Evolutionary conservation across 1,140 invertebrate species (phyloP), one percentile per base, ranked within the genome.

Genomic region (Oncopodura yosiiana): DNA sequence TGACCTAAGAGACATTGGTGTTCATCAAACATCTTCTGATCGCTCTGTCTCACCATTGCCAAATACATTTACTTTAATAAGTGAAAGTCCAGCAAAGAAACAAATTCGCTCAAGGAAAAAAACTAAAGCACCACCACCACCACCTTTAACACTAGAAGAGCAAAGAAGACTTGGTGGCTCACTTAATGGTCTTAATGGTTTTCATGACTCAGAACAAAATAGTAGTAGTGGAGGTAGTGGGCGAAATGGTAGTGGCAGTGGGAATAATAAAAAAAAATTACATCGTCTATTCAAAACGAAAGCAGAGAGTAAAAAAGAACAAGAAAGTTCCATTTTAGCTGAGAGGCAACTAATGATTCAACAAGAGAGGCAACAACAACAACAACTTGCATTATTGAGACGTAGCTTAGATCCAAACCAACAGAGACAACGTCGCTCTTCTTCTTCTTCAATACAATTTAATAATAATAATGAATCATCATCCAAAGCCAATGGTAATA

Each of bases 251-350:
- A 74, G 49, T 74, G 70, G 42, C 70, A 61, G 44, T 72, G 72
- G 65, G 73, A 74, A 62, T 65, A 67, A 63, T 70, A 69, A 65
- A 65, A 66, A 36, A 61, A 65, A 65, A 43, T 67, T 37, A 16
- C 34, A 34, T 4, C 51, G 81, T 14, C 70, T 84, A 26, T 84
- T 83, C 67, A 83, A 83, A 70, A 83, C 81, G n/a, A 76, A 79
- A 67, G 79, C 79, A 14, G 81, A 83, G 70, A 79, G 78, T 16
- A 56, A 44, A 49, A 30, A 58, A 37, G 45, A 29, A 30, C 51
- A 49, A 36, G 21, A 48, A n/a, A n/a, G n/a, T n/a, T n/a, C n/a
- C n/a, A n/a, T n/a, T n/a, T n/a, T 6, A 52, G 3, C 21, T 5
- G 16, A 6, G 8, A 41, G 12, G 30, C 12, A 21, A 3, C 34